Base-by-base conservation (phyloP, 1,140 invertebrate species). In the Phortica variegata region DNA sequence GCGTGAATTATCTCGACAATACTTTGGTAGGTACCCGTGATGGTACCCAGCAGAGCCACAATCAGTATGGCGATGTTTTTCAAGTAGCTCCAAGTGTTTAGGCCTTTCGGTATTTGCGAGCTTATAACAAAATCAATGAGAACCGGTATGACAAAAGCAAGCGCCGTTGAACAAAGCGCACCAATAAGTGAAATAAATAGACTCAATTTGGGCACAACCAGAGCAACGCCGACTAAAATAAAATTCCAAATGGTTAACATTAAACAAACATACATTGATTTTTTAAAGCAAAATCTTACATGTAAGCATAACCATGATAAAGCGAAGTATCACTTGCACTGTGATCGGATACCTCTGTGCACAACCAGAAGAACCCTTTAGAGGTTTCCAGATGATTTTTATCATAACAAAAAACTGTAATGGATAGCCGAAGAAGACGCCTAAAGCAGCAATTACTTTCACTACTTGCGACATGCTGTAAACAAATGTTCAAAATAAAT, bases 171-270 rank as follows among this genome's bases (percentile, higher is more conserved):
- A 66, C 89, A 89, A 4, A 95, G 80, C 0, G 94, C 91, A 2
- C 94, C 94, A 34, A 96, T 87, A 33, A 95, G 78, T 0, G 93
- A 93, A 52, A 97, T 96, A 73, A 96, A 87, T 2, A 92, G 78
- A 33, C 89, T 88, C 40, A 97, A 78, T 56, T 91, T 79, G 1
- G 93, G 92, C 47, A 97, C 87, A 1, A 84, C 79, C 49, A 88
- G 84, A 0, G 93, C 93, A 34, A 95, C 76, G 3, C 84, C 73
- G 80, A 93, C 92, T 92, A 78, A 6, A 83, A 81, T 40, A 36
- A 3, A n/a, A 9, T 42, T 17, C 43, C 19, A 6, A 10, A 15
- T n/a, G 9, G 23, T 29, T 12, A 6, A 12, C 26, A 37, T 7
- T 37, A 37, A 15, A 37, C 6, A 7, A 37, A 7, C 16, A 6